Percentiles rank a stretch among this genome's conserved stretches.
These are phyloP conservation scores for Palythoa heliodiscus DNA, from an alignment of 92 coral and sea anemone species.

Conservation along the genomic window DNA sequence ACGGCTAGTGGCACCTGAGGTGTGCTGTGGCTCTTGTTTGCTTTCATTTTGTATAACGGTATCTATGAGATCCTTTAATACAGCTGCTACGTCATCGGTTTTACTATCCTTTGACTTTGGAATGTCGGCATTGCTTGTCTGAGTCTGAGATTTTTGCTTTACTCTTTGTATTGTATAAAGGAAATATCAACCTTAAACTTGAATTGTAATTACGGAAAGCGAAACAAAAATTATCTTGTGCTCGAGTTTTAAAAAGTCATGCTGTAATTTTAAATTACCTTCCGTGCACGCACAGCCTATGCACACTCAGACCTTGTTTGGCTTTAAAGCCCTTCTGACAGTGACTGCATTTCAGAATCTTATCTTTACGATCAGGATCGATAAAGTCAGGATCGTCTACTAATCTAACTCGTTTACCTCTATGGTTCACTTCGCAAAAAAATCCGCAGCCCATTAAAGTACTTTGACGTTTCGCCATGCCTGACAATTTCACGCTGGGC, in stretches of 20 bases:
- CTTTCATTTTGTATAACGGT: slow-evolving; percentile 4
- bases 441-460: slow-evolving; percentile 13
- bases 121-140: neutral
- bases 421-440: slow-evolving; percentile 11
- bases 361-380: slow-evolving; percentile 1
- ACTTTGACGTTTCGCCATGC: slow-evolving; percentile 1
- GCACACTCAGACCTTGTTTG: neutral
- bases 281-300: neutral
- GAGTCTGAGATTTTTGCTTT: slow-evolving; percentile 1
- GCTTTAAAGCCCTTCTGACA: slow-evolving; percentile 7
- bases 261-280: too few species aligned
- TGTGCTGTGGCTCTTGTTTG: slow-evolving; percentile 7
- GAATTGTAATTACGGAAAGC: neutral
- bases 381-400: neutral
- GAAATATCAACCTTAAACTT: neutral
- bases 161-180: neutral
- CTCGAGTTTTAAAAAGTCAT: neutral
- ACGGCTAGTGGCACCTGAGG: slow-evolving; percentile 8
- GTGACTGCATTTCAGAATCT: slow-evolving; percentile 11
- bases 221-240: neutral
- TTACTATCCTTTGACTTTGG: neutral
- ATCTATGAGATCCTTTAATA: slow-evolving; percentile 12
- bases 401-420: slow-evolving; percentile 15
- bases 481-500: neutral
- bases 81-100: slow-evolving; percentile 1